Conservation (phyloP, 2,888 invertebrate species). For the Drosophila histrio region DNA sequence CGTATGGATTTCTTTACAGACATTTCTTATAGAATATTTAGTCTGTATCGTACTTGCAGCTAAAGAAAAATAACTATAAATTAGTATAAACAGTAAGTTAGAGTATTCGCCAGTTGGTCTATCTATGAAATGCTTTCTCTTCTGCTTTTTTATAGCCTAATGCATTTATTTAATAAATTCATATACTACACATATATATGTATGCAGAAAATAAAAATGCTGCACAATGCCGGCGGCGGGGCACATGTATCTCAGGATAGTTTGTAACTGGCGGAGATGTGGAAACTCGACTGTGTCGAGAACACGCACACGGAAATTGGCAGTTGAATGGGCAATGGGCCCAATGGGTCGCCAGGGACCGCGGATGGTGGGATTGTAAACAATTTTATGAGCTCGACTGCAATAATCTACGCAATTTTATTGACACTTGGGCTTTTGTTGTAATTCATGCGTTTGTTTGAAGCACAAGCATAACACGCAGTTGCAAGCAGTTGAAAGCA, state of each 20-base stretch:
- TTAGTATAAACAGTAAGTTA: background rate
- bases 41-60: too few species aligned
- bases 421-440: slow-evolving; percentile 71
- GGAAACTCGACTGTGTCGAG: slow-evolving; percentile 17
- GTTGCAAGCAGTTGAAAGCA: background rate
- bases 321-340: slow-evolving; percentile 67
- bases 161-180: slow-evolving; percentile 81
- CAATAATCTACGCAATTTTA: slow-evolving; percentile 80
- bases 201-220: slow-evolving; percentile 41
- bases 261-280: background rate
- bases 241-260: slow-evolving; percentile 29
- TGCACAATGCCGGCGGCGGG: slow-evolving; percentile 48
- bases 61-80: background rate
- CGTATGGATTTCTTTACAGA: background rate
- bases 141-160: slow-evolving; percentile 55
- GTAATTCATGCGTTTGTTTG: slow-evolving; percentile 56
- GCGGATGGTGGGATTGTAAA: slow-evolving; percentile 58
- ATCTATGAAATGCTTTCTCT: slow-evolving; percentile 1
- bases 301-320: slow-evolving; percentile 69
- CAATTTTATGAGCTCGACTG: slow-evolving; percentile 78
- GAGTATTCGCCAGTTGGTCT: slow-evolving; percentile 21
- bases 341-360: slow-evolving; percentile 32
- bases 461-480: slow-evolving; percentile 46
- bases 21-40: background rate
- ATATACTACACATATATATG: slow-evolving; percentile 45